Evolutionary conservation across 92 coral and sea anemone genomes (phyloP), one percentile per base, ranked within the genome.

Genomic region (Siderastrea siderea): DNA sequence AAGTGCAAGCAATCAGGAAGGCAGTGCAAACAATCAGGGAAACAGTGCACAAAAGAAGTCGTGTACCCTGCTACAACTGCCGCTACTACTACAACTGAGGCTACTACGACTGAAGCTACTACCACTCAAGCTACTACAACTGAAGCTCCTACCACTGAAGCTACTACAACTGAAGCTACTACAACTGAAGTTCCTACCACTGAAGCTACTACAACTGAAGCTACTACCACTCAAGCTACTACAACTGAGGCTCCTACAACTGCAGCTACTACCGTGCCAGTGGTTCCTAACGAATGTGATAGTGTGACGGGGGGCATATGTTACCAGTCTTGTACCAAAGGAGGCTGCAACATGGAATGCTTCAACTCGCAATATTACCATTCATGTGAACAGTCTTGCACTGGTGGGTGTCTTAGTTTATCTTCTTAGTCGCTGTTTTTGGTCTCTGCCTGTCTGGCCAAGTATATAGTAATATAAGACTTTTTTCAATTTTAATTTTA

Each of bases 381-480:
- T 74, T 68, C 63, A 1, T 82, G 86, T 60, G 44, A 67, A 5
- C 86, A 82, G 66, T 16, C n/a, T 45, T 82, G 86, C 77, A 82
- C 78, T 52, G 78, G 77, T 19, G 1, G 26, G 79, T 11, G n/a
- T 64, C 69, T 60, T 11, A 26, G 7, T 64, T 58, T 7, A 12
- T 26, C 38, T 26, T 26, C 38, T 26, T 26, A 26, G 38, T 26
- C 38, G 38, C 38, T 26, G 38, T 26, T 26, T 26, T 26, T 26
- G 38, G 0, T 26, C 38, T 26, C 38, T 26, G 38, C 38, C 38
- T 26, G 38, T 0, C 38, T 26, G 38, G 38, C 38, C 38, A 26
- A 26, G 38, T 26, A 26, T 26, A 26, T 26, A 26, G 38, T 26
- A 26, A 0, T 26, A 26, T 26, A 0, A 26, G 38, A 26, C 38